Evolutionary conservation across 2,888 invertebrate species (phyloP), one percentile per base, ranked within the genome.

Genomic region (Eristalinus aeneus): DNA sequence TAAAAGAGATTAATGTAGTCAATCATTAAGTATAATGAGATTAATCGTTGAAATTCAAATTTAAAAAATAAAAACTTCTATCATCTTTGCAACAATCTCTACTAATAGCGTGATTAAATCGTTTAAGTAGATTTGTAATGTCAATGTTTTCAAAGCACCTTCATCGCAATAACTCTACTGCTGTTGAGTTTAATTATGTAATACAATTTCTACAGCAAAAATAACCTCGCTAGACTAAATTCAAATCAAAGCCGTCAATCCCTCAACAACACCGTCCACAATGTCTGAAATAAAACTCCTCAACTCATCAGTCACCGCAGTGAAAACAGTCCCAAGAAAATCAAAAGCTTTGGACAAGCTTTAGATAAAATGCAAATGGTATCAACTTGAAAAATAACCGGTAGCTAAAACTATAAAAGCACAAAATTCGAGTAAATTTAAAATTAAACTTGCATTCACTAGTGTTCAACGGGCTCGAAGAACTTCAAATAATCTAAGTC

Each of bases 401-500:
- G 34, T 23, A 69, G 58, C 27, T 12, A 58, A 16, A 31, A 23
- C 0, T 32, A 23, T 22, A n/a, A 68, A 68, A 32, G 64, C 9
- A 58, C 9, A 71, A 16, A 22, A 31, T 46, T 54, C 16, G 39
- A 71, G 65, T 10, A 58, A 79, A 63, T 1, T n/a, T 67, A 72
- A 65, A 27, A 16, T 46, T 32, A 68, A 81, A 71, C 81, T 71
- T 81, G 76, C 60, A 22, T 71, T 46, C 31, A 11, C 12, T 5
- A 22, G 5, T 36, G 53, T 34, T 36, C 61, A n/a, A n/a, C 39
- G 46, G 34, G 34, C 56, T 39, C 8, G 53, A 80, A 75, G 61
- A 82, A 82, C 77, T 78, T 86, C 77, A 82, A 86, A 86, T 82
- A 86, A 78, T 74, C 74, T 27, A 34, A 86, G 53, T 67, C 46